Conservation (phyloP, 2,888 invertebrate genomes). For the Trypoxylon attenuatum region DNA sequence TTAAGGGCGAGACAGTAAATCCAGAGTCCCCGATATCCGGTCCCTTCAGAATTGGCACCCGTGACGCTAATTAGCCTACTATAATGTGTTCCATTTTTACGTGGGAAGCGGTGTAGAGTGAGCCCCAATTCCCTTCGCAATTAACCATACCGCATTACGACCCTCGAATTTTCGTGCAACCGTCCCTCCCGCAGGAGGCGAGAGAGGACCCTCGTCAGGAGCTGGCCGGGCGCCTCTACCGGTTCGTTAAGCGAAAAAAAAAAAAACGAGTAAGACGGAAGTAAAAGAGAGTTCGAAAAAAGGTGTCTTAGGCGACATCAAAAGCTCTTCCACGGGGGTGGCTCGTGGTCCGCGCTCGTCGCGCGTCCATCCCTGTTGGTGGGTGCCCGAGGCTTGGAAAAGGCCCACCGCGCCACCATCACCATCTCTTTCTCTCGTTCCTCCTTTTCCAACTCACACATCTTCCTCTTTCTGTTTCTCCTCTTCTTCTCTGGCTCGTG, state of each 20-base stretch:
- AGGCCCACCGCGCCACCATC: constrained; percentile 16
- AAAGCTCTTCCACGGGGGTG: constrained; percentile 60
- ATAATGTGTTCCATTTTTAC: constrained; percentile 32
- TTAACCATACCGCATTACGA: constrained; percentile 35
- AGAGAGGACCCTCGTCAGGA: constrained; percentile 19
- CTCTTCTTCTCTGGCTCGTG: neutral
- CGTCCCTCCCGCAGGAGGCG: neutral
- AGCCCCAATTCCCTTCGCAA: constrained; percentile 38
- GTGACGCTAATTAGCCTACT: constrained; percentile 26
- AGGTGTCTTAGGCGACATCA: constrained; percentile 58
- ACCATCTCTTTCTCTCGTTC: neutral
- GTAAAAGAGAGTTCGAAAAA: constrained; percentile 48
- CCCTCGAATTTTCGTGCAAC: constrained; percentile 44
- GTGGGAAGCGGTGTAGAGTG: constrained; percentile 28
- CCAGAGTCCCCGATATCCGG: constrained; percentile 1
- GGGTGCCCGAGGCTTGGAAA: constrained; percentile 37
- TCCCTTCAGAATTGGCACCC: constrained; percentile 4
- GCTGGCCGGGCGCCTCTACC: constrained; percentile 30
- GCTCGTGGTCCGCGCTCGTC: constrained; percentile 46
- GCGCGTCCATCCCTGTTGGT: constrained; percentile 53
- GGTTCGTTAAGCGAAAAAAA: constrained; percentile 43
- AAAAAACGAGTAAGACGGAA: constrained; percentile 18
- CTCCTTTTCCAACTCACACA: no score
- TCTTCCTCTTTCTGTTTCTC: neutral
- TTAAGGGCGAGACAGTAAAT: constrained; percentile 1